Percentiles rank a stretch among this genome's conserved stretches.
These are phyloP conservation scores for Hoplodrina blanda DNA, from an alignment of 2,888 invertebrate genomes.

Conservation along the genomic window DNA sequence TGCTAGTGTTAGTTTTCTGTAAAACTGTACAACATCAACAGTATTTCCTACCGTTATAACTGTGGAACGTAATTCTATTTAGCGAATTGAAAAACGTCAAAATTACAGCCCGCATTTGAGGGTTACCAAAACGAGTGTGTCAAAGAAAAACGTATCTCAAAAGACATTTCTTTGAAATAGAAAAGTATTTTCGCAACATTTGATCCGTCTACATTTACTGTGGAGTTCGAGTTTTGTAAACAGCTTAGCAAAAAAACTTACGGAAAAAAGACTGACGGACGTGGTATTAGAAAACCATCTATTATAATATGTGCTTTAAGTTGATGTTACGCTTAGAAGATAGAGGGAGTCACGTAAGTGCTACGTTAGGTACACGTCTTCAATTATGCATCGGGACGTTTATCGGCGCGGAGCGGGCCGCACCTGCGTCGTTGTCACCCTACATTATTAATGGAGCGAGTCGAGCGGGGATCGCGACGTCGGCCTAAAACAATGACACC, in stretches of 20 bases:
- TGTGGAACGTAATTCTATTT: neutral
- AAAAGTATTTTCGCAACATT: conserved; percentile 57
- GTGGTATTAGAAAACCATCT: conserved; percentile 72
- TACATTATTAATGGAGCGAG: conserved; percentile 86
- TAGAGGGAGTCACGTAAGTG: conserved; percentile 74
- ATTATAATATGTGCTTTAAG: conserved; percentile 74
- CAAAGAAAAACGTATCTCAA: conserved; percentile 53
- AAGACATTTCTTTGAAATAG: conserved; percentile 52
- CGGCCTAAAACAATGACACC: conserved; percentile 72
- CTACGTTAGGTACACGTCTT: conserved; percentile 80
- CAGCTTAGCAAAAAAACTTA: conserved; percentile 25
- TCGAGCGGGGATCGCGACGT: conserved; percentile 61
- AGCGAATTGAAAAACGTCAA: conserved; percentile 27
- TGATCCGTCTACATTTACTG: conserved; percentile 46
- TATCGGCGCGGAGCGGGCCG: conserved; percentile 77
- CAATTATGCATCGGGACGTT: conserved; percentile 88
- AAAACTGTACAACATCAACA: conserved; percentile 19
- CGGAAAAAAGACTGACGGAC: conserved; percentile 15
- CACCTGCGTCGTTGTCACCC: conserved; percentile 88
- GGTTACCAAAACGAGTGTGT: conserved; percentile 41
- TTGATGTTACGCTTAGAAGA: conserved; percentile 70
- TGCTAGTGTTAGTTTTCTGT: conserved; percentile 45
- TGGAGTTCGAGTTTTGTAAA: conserved; percentile 52
- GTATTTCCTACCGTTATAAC: conserved; percentile 9
- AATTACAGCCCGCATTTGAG: conserved; percentile 35